A percentile compares a stretch with the other conserved stretches of the same genome.
These are phyloP conservation scores for Caretta caretta DNA, from an alignment of 2,113 vertebrate species.

Conservation along the genomic window DNA sequence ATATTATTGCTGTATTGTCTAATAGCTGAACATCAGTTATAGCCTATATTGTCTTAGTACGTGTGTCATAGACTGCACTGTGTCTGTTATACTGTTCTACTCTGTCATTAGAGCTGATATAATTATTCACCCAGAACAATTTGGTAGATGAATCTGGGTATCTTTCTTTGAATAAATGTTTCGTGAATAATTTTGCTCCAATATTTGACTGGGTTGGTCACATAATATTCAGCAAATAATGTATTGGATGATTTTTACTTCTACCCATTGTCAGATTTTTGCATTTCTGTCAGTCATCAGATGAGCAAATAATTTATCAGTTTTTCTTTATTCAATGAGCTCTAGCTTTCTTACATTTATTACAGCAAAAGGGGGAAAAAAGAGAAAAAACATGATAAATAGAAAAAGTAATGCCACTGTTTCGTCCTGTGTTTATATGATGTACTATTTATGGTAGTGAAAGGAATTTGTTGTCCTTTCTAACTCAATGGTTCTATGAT, in stretches of 20 bases:
- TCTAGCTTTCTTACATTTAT: background rate
- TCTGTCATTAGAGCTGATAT: background rate
- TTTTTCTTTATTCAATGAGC: background rate
- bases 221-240: background rate
- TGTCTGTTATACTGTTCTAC: background rate
- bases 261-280: background rate
- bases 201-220: background rate
- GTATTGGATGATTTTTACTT: background rate
- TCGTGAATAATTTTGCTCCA: background rate
- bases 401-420: background rate
- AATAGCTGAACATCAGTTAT: background rate
- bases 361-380: background rate
- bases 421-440: background rate
- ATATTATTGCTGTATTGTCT: slow-evolving; percentile 1
- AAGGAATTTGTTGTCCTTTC: background rate
- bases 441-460: background rate
- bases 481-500: background rate
- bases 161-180: slow-evolving; percentile 24
- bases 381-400: background rate
- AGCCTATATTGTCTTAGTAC: background rate
- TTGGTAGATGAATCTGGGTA: background rate
- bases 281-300: background rate
- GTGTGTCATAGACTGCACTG: background rate
- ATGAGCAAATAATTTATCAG: background rate
- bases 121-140: background rate